These are phyloP conservation scores for Hyperopisus bebe DNA, from an alignment of 2,113 vertebrate species.

Conservation along the genomic window DNA sequence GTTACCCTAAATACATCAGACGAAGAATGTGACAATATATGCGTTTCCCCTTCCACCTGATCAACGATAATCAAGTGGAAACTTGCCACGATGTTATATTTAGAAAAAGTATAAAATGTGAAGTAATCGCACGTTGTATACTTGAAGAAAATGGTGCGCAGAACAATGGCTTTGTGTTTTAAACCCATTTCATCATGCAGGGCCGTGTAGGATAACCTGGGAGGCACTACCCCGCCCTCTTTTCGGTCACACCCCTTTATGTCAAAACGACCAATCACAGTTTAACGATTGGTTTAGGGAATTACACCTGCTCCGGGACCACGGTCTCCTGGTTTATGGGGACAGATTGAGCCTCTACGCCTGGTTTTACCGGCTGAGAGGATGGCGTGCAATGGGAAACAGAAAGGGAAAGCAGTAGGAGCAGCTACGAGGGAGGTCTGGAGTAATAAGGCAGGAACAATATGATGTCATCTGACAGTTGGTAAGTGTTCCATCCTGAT, in stretches of 20 bases:
- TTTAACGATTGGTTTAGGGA: neutral
- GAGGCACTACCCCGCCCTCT: neutral
- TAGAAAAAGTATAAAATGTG: neutral
- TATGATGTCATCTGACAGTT: conserved; percentile 27
- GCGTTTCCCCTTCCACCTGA: neutral
- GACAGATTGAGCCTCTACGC: neutral
- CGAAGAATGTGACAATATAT: neutral
- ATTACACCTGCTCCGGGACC: neutral
- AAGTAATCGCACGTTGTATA: neutral
- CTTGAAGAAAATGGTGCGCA: neutral
- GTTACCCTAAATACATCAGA: conserved; percentile 15
- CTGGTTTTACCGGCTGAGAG: neutral
- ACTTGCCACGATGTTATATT: neutral
- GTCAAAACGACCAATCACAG: neutral
- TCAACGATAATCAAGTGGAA: neutral
- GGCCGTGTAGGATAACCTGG: neutral
- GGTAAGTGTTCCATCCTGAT: conserved; percentile 19
- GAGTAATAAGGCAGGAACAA: conserved; percentile 15
- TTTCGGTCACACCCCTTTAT: neutral
- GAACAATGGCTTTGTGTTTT: neutral
- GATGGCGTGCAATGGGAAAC: neutral
- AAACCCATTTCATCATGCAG: neutral
- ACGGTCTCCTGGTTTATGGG: too few relatives aligned
- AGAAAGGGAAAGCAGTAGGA: neutral
- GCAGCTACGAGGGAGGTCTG: neutral